Evolutionary conservation across 2,888 invertebrate species (phyloP), one percentile per base, ranked within the genome.

Genomic region (Drosophila greeni): DNA sequence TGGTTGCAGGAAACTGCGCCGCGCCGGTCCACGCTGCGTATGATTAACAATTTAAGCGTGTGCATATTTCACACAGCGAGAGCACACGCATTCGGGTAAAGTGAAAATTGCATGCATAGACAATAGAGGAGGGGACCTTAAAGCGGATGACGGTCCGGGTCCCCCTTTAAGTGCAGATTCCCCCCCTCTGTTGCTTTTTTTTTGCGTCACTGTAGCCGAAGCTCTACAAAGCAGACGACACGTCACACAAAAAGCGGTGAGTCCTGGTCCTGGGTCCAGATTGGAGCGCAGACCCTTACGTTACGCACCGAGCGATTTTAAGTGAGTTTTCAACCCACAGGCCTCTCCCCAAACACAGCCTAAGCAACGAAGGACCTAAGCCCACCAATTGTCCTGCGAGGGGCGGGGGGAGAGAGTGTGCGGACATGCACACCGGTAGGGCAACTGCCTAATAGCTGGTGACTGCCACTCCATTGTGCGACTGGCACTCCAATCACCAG

Each of bases 11-110:
- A 67, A 52, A 24, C 49, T 39, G 45, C 45, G 26, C 26, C n/a
- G 59, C 62, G 43, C 49, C 62, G 65, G 71, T 55, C 59, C 75
- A 79, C 75, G 39, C 69, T 75, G 72, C 79, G 78, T 74, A 83
- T 80, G 81, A 80, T 80, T 83, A 81, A 83, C 75, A 83, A 80
- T 69, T 73, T 66, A 66, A 73, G 59, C 36, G 52, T 53, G 66
- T 62, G 67, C 70, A 80, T 79, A 76, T 72, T 82, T 79, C 58
- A 74, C 54, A 55, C 62, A 23, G 14, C n/a, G 49, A 42, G 42
- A 42, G 42, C 49, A 55, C 37, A 55, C 65, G 67, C 70, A 57
- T 70, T 54, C 48, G 58, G 49, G 36, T 52, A 66, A 59, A 60
- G 68, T 49, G 60, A 59, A 67, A 76, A 68, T 57, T 70, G 53